Evolutionary conservation across 1,140 invertebrate species (phyloP).

Genomic region (Drosophila saltans): DNA sequence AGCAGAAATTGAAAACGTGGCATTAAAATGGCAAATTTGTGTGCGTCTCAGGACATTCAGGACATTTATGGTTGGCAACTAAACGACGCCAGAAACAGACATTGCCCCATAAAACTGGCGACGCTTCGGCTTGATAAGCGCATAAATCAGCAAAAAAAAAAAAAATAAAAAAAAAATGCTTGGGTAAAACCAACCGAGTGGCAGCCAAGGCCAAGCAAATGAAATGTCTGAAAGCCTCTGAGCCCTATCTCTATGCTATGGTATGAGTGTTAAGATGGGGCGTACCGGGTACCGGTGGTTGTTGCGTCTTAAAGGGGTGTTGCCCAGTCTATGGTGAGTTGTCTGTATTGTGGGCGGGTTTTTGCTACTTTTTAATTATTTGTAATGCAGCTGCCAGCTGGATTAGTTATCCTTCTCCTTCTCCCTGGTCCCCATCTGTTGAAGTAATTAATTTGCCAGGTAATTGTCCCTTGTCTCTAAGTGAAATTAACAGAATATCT

Average conservation of each 20-base stretch:
- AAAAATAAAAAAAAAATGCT: conserved; percentile 1
- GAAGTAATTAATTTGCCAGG: conserved; percentile 18
- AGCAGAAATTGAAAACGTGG: conserved; percentile 70
- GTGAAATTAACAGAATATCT: conserved; percentile 7
- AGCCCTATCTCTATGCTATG: not conserved
- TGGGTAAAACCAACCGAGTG: not conserved
- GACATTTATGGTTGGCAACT: conserved; percentile 72
- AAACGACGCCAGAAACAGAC: conserved; percentile 61
- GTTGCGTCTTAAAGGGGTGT: conserved; percentile 14
- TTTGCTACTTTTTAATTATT: conserved; percentile 49
- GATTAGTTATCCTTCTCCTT: conserved; percentile 3
- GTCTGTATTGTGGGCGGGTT: not conserved
- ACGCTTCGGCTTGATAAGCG: conserved; percentile 73
- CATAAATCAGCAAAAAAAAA: conserved; percentile 65
- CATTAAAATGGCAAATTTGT: conserved; percentile 81
- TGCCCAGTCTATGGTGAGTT: not conserved
- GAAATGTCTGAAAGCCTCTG: conserved; percentile 18
- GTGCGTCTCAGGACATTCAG: conserved; percentile 64
- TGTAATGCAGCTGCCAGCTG: conserved; percentile 33
- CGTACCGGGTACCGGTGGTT: too few relatives aligned
- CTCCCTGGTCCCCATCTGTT: not conserved
- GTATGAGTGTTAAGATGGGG: too few relatives aligned
- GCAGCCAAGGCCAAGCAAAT: conserved; percentile 20
- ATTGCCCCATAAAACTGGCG: conserved; percentile 67
- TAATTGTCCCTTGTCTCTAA: conserved; percentile 37